Evolutionary conservation across 92 coral and sea anemone species (phyloP).

Genomic region (Phenganax stokvisi): DNA sequence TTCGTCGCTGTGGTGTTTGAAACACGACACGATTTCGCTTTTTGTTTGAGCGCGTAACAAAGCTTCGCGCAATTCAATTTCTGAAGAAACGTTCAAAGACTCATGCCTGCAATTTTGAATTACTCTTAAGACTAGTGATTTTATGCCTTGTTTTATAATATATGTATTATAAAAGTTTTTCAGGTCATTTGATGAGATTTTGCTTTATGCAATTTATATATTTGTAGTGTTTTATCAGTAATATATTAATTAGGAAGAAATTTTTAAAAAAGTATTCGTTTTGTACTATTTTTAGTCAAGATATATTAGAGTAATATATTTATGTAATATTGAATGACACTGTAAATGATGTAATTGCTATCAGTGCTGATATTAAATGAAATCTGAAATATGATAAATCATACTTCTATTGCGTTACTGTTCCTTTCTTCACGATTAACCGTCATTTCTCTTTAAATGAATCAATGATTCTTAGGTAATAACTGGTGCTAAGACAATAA

Average conservation of each 20-base stretch:
- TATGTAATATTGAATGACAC: constrained; percentile 2
- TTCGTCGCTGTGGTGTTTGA: too few relatives aligned
- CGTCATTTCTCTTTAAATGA: too few relatives aligned
- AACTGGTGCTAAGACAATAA: too few relatives aligned
- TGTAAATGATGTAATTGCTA: not conserved
- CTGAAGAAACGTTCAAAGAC: too few relatives aligned
- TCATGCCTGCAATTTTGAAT: too few relatives aligned
- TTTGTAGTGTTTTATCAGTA: not conserved
- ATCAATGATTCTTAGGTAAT: too few relatives aligned
- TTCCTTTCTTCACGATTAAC: too few relatives aligned
- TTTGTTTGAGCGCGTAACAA: too few relatives aligned
- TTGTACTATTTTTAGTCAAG: constrained; percentile 15
- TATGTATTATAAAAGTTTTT: not conserved
- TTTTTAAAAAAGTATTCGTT: not conserved
- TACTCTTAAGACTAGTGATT: too few relatives aligned
- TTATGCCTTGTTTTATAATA: not conserved
- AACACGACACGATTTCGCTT: too few relatives aligned
- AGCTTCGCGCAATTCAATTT: too few relatives aligned
- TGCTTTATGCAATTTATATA: not conserved
- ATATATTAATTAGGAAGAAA: not conserved
- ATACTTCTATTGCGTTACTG: too few relatives aligned
- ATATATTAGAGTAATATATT: constrained; percentile 4
- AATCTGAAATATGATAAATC: not conserved
- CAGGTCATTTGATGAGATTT: not conserved
- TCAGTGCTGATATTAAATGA: not conserved